Base-by-base conservation (phyloP, 2,113 vertebrate species). In the Pomatostomus ruficeps region DNA sequence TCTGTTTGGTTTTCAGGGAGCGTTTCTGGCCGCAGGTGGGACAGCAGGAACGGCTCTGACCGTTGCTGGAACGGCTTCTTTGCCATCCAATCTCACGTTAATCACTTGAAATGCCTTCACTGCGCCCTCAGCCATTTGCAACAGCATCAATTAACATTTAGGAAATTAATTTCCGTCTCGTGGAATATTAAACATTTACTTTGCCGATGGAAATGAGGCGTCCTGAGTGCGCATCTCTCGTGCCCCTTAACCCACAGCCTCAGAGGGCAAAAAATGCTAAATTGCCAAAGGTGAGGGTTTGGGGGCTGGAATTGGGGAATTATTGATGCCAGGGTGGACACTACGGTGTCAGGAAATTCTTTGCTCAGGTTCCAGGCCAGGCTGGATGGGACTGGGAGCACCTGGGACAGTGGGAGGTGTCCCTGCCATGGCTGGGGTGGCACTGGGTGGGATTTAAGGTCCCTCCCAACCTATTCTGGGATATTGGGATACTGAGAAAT, bases 141-240 rank as follows among this genome's bases (percentile, higher is more conserved):
- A 80, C 84, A 29, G 92, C 78, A 66, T 96, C 96, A 94, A 61
- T 97, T 97, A 97, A 94, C 93, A 95, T 95, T 97, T 96, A 92
- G 89, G 72, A 96, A 96, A 95, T 91, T 90, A 88, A 95, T 84
- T 93, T 61, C 78, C 10, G 21, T 22, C 91, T 90, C 25, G 45
- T 73, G 59, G 92, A 83, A 83, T 94, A 79, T 89, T 85, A 92
- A 91, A 93, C 74, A 62, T 94, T 97, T 96, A 88, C 84, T 96
- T 68, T 88, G 38, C 72, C 66, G 79, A 94, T 91, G 85, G 77
- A 97, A 96, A 94, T 97, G 77, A 87, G 89, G n/a, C 59, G 55
- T 31, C n/a, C 15, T 63, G 70, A 16, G 36, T 29, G 43, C n/a
- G 40, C 57, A 17, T 74, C 76, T 89, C 23, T 1, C 7, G 0